phyloP scores from a whole-genome alignment of 2,888 invertebrate genomes.

The Anarsia innoxiella region DNA sequence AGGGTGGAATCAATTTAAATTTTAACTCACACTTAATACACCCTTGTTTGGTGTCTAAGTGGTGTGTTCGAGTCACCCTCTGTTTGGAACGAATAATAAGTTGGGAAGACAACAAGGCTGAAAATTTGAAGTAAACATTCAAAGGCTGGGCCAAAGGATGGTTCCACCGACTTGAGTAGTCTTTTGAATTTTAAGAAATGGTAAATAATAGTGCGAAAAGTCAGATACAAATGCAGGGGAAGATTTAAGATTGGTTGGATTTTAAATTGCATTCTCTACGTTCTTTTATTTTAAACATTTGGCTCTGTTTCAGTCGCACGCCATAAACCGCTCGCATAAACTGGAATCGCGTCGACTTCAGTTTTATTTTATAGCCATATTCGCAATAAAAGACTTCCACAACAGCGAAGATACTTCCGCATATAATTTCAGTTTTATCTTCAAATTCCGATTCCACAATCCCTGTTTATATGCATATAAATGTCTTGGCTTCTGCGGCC shows the following conservation, averaged over 20 bases:
- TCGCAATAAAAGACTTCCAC: constrained; percentile 8
- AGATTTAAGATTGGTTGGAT: background rate
- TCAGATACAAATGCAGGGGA: constrained; percentile 5
- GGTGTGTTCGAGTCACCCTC: constrained; percentile 72
- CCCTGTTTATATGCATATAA: constrained; percentile 26
- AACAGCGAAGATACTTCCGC: constrained; percentile 8
- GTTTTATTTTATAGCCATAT: constrained; percentile 10
- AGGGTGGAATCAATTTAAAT: constrained; percentile 75
- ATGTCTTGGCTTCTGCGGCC: constrained; percentile 22
- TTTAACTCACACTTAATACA: constrained; percentile 75
- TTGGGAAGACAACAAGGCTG: constrained; percentile 59
- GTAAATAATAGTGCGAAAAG: constrained; percentile 2
- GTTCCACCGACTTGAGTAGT: no score
- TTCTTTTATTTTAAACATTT: constrained; percentile 7
- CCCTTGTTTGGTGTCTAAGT: constrained; percentile 76
- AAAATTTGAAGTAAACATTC: constrained; percentile 33
- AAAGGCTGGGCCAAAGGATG: constrained; percentile 10
- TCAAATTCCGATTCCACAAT: constrained; percentile 12
- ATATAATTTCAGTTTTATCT: constrained; percentile 11
- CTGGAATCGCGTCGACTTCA: constrained; percentile 7
- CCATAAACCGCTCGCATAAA: constrained; percentile 8
- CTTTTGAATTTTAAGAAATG: constrained; percentile 12
- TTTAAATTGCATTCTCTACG: constrained; percentile 2
- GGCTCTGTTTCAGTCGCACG: constrained; percentile 6
- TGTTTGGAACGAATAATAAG: constrained; percentile 68